Evolutionary conservation across 2,888 invertebrate species (phyloP), one percentile per base, ranked within the genome.

Genomic region (Electrophaes corylata): DNA sequence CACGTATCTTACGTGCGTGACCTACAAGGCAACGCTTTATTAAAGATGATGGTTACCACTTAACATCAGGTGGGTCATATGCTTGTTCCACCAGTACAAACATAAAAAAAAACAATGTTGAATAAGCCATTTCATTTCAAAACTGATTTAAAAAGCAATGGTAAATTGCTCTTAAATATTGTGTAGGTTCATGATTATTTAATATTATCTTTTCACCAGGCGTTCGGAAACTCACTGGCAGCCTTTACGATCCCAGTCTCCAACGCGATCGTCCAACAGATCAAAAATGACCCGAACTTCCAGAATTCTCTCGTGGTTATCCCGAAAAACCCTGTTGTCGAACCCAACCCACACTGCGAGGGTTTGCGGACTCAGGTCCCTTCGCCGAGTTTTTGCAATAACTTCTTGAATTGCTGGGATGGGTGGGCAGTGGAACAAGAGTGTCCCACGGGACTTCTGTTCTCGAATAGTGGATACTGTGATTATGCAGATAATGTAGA

Each of bases 351-450:
- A 0, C 67, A 84, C 0, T 93, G 93, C 58, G 71, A 84, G 26
- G 85, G 88, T 8, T 88, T 90, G 26, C 84, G 94, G 44, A 93
- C 94, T 2, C 95, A 95, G 74, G 94, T 94, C 64, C 93, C 94
- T 0, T 93, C 94, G 8, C 88, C 91, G 0, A 87, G 79, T 23
- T 79, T 90, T 4, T 95, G 95, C 71, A 92, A 92, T 39, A 93
- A 92, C 69, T 95, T 94, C 75, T 72, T 95, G 11, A 95, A 95
- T 78, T 95, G 95, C 75, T 95, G 95, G 95, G 94, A 95, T 67
- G 95, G 94, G 0, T 91, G 92, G 65, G 94, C 93, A 0, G 88
- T 93, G 19, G 95, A 95, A 67, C 94, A 95, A 75, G 91, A 93
- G 16, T 95, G 95, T 62, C 94, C 95, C 0, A 81, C 84, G 8